These are phyloP conservation scores for Hemithea aestivaria DNA, from an alignment of 2,888 invertebrate species.

Conservation along the genomic window DNA sequence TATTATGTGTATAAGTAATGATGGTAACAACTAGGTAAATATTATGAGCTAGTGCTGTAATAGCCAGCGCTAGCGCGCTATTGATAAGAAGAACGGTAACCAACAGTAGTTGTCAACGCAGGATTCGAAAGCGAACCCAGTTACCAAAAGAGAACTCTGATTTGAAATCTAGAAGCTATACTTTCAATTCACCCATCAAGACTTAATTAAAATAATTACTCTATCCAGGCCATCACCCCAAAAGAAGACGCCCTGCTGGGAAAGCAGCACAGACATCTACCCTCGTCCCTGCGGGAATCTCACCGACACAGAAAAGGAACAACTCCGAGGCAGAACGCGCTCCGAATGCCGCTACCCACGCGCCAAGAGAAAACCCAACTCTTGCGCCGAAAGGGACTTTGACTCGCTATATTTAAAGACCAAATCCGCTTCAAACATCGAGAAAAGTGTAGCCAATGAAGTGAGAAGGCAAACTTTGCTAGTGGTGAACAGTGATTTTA, in stretches of 20 bases:
- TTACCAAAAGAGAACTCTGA: no score
- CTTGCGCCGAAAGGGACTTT: constrained; percentile 85
- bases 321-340: constrained; percentile 80
- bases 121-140: no score
- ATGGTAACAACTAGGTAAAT: no score
- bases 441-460: constrained; percentile 33
- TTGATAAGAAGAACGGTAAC: no score
- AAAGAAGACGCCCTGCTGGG: constrained; percentile 87
- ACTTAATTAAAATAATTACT: no score
- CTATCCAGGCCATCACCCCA: constrained; percentile 70
- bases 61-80: no score
- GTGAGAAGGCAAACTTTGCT: constrained; percentile 83
- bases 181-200: no score
- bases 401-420: constrained; percentile 83
- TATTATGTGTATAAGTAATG: no score
- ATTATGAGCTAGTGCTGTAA: no score
- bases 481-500: constrained; percentile 84
- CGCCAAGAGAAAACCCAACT: constrained; percentile 53
- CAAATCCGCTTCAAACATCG: constrained; percentile 62
- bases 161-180: no score
- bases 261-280: constrained; percentile 88
- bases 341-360: constrained; percentile 83
- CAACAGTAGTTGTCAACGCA: no score
- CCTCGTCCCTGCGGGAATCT: constrained; percentile 89
- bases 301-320: constrained; percentile 88